Evolutionary conservation across 2,113 vertebrate species (phyloP).

Genomic region (Xenopus tropicalis): UCB_Xtro_10.0 CM004444.2:83468001-83468500

Average conservation of each 20-base stretch:
- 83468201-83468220: neutral
- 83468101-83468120: no score
- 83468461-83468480: constrained; percentile 17
- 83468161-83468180: no score
- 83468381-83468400: constrained; percentile 57
- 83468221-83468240: constrained; percentile 1
- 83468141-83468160: no score
- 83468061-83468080: no score
- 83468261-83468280: constrained; percentile 52
- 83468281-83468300: constrained; percentile 58
- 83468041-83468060: no score
- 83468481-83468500: neutral
- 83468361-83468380: constrained; percentile 62
- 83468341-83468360: constrained; percentile 60
- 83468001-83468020: no score
- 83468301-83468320: constrained; percentile 56
- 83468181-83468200: no score
- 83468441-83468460: constrained; percentile 8
- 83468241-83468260: constrained; percentile 17
- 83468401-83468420: constrained; percentile 59
- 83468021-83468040: no score
- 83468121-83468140: no score
- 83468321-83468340: constrained; percentile 57
- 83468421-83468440: constrained; percentile 60
- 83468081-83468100: no score